Conservation (phyloP, 2,113 vertebrate species). For the Ranitomeya variabilis region DNA sequence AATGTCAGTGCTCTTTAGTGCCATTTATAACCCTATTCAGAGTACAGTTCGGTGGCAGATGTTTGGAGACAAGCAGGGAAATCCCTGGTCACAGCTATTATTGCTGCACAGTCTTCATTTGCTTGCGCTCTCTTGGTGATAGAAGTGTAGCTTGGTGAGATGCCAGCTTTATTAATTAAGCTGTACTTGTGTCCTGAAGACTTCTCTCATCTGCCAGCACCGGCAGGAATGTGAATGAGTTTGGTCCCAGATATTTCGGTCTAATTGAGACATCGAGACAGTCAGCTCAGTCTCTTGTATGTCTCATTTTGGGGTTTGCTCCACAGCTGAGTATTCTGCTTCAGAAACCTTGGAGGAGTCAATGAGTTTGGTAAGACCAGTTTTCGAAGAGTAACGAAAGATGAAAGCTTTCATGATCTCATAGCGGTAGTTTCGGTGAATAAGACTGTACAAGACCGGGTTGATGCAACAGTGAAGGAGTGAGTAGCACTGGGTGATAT, state of each 20-base stretch:
- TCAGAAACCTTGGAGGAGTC: slow-evolving; percentile 81
- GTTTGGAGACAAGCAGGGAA: slow-evolving; percentile 11
- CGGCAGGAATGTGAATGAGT: slow-evolving; percentile 37
- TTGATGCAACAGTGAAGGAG: slow-evolving; percentile 89
- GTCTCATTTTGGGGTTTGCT: slow-evolving; percentile 76
- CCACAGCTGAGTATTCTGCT: slow-evolving; percentile 82
- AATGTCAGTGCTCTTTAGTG: slow-evolving; percentile 41
- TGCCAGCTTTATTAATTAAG: slow-evolving; percentile 43
- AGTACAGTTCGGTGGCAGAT: not conserved
- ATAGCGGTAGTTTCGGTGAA: slow-evolving; percentile 84
- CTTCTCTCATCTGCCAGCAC: slow-evolving; percentile 2
- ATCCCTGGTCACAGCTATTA: slow-evolving; percentile 34
- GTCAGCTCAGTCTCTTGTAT: not conserved
- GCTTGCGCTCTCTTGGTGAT: slow-evolving; percentile 17
- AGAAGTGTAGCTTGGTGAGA: not conserved
- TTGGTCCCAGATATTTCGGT: slow-evolving; percentile 46
- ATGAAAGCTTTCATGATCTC: slow-evolving; percentile 94
- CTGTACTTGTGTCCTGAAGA: slow-evolving; percentile 22
- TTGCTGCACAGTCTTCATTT: slow-evolving; percentile 31
- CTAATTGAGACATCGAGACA: not conserved
- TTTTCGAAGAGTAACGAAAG: slow-evolving; percentile 90
- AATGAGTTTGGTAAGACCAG: slow-evolving; percentile 84
- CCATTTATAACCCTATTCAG: slow-evolving; percentile 30
- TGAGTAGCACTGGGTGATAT: slow-evolving; percentile 87
- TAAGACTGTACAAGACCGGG: slow-evolving; percentile 88